These are phyloP conservation scores for Aurelia sp. DNA, from an alignment of 30 jellyfish, hydroid and myxozoan genomes.

Conservation along the genomic window DNA sequence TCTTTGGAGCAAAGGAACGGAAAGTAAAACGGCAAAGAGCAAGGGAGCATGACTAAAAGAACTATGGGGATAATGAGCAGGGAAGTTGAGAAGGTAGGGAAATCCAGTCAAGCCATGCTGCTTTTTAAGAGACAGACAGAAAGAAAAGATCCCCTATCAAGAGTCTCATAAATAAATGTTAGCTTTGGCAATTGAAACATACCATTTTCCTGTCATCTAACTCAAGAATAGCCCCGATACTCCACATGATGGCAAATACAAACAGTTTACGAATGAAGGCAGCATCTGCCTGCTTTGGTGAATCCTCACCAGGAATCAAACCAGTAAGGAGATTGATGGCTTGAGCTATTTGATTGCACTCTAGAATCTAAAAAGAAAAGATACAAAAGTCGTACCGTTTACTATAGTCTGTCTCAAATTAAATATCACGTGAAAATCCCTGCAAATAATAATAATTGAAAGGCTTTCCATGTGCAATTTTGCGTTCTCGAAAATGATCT, in stretches of 20 bases:
- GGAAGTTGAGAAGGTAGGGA: not conserved
- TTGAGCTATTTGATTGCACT: conserved; percentile 85
- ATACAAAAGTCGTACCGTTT: too few species aligned
- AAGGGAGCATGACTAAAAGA: not conserved
- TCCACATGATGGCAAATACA: conserved; percentile 92
- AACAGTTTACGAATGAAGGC: conserved; percentile 65
- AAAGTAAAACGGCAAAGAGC: not conserved
- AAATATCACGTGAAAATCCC: too few species aligned
- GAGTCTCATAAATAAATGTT: too few species aligned
- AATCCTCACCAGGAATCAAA: conserved; percentile 79
- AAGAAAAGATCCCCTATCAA: too few species aligned
- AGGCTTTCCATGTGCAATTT: too few species aligned
- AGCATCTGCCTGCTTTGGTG: conserved; percentile 72
- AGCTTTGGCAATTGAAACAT: not conserved
- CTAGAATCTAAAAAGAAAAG: conserved; percentile 56
- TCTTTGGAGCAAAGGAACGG: not conserved
- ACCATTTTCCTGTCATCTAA: conserved; percentile 89
- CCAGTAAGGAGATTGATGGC: conserved; percentile 83
- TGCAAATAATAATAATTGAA: too few species aligned
- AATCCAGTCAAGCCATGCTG: not conserved
- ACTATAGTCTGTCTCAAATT: too few species aligned
- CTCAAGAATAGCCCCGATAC: conserved; percentile 90
- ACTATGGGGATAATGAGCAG: not conserved
- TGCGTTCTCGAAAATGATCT: too few species aligned
- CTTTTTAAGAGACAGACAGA: too few species aligned